Percentiles rank a stretch among this genome's conserved stretches.
phyloP scores from a whole-genome alignment of 1,140 invertebrate genomes.

The Hetaerina americana region DNA sequence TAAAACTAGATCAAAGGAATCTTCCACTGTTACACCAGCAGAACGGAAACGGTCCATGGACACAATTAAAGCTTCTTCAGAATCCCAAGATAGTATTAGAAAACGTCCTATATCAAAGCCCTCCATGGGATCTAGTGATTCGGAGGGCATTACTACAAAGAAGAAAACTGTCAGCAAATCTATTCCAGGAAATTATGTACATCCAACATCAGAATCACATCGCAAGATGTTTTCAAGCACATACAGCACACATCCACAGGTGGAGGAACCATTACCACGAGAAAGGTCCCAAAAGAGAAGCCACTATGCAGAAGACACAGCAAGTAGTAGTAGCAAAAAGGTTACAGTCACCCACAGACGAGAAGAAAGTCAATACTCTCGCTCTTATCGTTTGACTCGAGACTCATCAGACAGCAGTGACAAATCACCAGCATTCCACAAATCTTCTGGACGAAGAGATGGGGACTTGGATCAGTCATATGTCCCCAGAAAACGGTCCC shows the following conservation, averaged over 20 bases:
- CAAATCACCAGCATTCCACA: no score
- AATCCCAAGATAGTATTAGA: neutral
- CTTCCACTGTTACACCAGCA: neutral
- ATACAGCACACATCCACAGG: neutral
- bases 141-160: neutral
- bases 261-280: neutral
- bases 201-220: neutral
- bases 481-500: no score
- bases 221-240: neutral
- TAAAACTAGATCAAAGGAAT: neutral
- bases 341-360: neutral
- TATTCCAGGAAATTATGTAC: neutral
- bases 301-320: neutral
- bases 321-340: neutral
- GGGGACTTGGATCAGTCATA: no score
- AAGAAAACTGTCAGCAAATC: neutral
- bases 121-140: neutral
- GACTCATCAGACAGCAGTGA: neutral
- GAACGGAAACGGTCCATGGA: no score
- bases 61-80: neutral
- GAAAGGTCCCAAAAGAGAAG: neutral
- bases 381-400: neutral
- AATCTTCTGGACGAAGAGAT: no score
- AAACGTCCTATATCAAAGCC: neutral
- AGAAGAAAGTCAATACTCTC: neutral